Evolutionary conservation across 1,140 invertebrate species (phyloP), one percentile per base, ranked within the genome.

Genomic region (Chlorops oryzae): DNA sequence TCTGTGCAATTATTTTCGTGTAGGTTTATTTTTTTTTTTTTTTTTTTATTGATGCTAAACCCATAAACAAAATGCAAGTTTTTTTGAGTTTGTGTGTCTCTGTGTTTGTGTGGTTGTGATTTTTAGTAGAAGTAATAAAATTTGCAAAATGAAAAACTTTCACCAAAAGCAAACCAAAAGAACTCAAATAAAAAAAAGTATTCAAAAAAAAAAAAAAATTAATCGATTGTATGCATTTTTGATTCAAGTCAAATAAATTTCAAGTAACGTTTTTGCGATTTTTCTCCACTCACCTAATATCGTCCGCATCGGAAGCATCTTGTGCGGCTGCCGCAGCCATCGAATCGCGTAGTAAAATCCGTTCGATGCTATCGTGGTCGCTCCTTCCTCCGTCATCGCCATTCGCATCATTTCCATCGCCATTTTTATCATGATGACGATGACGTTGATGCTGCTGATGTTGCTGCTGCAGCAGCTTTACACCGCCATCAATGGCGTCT

Each of bases 251-350:
- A n/a, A n/a, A n/a, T n/a, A n/a, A n/a, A n/a, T n/a, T n/a, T n/a
- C n/a, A n/a, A n/a, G n/a, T n/a, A n/a, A n/a, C n/a, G n/a, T n/a
- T n/a, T n/a, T n/a, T n/a, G n/a, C n/a, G n/a, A n/a, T n/a, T n/a
- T n/a, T n/a, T n/a, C 27, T 34, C 25, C 52, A 69, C 66, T 70
- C 46, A 70, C 66, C 66, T 66, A 51, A 65, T 61, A 47, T 70
- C 66, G 55, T 69, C 65, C 53, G 63, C 61, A 54, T 68, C 65
- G 50, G 52, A 62, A 32, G 63, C 56, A 32, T 60, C 53, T 51
- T 61, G 22, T 42, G 38, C 53, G 35, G 23, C 53, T 51, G 59
- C 22, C 41, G 38, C 53, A 27, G 23, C 51, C 18, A 37, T 42
- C 40, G 51, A 34, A 21, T 54, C 47, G 20, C 52, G 41, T 9